Base-by-base conservation (phyloP, 2,888 invertebrate genomes). In the Erannis defoliaria region DNA sequence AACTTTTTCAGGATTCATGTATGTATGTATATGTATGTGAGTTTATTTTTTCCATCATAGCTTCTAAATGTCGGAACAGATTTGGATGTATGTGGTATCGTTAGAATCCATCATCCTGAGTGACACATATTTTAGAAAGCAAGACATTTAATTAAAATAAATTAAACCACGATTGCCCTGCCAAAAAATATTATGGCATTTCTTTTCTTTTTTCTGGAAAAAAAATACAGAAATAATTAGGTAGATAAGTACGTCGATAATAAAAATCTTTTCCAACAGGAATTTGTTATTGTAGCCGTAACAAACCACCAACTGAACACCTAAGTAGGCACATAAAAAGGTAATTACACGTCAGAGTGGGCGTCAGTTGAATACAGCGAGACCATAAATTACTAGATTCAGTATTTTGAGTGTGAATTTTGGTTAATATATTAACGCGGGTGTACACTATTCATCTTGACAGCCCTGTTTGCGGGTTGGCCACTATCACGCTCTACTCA, bases 361-460 rank as follows among this genome's bases (percentile, higher is more conserved):
- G 42, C 49, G 23, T 49, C 23, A 42, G 18, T 49, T 42, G 18
- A 48, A 42, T 26, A 33, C 33, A 51, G 18, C 42, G 14, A 48
- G 40, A 33, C 45, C 46, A 46, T 42, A 48, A 57, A 57, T 56
- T 40, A 62, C 38, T 40, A 38, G n/a, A 29, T 37, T 29, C 31
- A 18, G 51, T 31, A 55, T 59, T 60, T 55, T 9, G 38, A 33
- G 55, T 50, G 55, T 50, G 45, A 62, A 62, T 42, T 61, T 48
- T 6, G 29, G 48, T 46, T 50, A 60, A 62, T 58, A 26, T 35
- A 59, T 57, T 55, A 55, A 55, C 26, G 35, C 40, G 19, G 46
- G 65, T 73, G 70, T 69, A 72, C 64, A 75, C 62, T 74, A 72
- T 67, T 66, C 65, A 70, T 64, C 70, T 67, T 56, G 62, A 63